phyloP scores from a whole-genome alignment of 1,140 invertebrate genomes.

The Adoxophyes honmai region DNA sequence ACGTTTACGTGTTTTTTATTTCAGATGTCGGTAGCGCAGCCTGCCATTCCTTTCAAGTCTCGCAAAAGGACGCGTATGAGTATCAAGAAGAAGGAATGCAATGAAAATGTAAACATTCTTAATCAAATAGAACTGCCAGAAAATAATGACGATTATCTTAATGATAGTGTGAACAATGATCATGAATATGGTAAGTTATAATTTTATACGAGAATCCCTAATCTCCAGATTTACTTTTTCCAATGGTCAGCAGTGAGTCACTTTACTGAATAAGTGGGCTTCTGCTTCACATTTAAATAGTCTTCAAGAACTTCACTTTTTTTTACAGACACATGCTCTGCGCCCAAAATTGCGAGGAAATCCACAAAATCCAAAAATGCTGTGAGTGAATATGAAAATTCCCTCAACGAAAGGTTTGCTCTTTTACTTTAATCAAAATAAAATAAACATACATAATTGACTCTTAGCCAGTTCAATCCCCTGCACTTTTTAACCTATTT shows the following conservation, averaged over 20 bases:
- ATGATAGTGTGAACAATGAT: not conserved
- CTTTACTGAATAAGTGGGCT: no score
- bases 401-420: slow-evolving; percentile 4
- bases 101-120: slow-evolving; percentile 53
- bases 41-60: slow-evolving; percentile 59
- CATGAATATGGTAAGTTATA: slow-evolving; percentile 7
- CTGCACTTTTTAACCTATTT: no score
- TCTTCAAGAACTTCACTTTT: not conserved
- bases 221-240: no score
- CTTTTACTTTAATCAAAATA: no score
- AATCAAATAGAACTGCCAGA: slow-evolving; percentile 31
- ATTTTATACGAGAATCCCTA: not conserved
- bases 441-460: not conserved
- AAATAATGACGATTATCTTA: not conserved
- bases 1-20: slow-evolving; percentile 22
- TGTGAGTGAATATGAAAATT: slow-evolving; percentile 4
- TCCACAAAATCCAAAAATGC: slow-evolving; percentile 7
- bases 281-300: no score
- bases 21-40: slow-evolving; percentile 63
- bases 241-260: no score
- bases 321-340: slow-evolving; percentile 26
- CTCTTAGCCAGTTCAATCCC: no score
- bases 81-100: slow-evolving; percentile 32
- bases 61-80: slow-evolving; percentile 52
- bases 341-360: slow-evolving; percentile 29